Evolutionary conservation across 2,888 invertebrate species (phyloP), one percentile per base, ranked within the genome.

Genomic region (Pachydiplax longipennis): DNA sequence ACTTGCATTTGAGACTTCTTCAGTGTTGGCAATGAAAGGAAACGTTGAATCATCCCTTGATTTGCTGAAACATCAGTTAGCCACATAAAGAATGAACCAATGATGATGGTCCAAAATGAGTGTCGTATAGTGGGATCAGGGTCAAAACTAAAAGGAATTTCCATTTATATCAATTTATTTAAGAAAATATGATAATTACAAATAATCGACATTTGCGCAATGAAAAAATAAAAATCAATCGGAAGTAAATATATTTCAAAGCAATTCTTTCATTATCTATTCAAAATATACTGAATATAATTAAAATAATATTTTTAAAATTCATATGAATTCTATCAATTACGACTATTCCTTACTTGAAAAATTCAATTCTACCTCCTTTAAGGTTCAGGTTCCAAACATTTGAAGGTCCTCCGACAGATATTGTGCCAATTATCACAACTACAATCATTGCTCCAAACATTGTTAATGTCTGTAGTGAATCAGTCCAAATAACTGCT

Each of bases 41-140:
- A 97, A 92, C 98, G 94, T 93, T 98, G 98, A 2, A 98, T 97
- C 97, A 98, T 97, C 0, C 97, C 97, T 94, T 98, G 98, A 93
- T 98, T 98, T 15, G 97, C 97, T 0, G 97, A 97, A 93, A 97
- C 97, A 0, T 97, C 96, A 0, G 97, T 97, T 91, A 97, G 94
- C 97, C 97, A 97, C 92, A 96, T 96, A 92, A 98, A 96, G 93
- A 96, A 97, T 93, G 97, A 97, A 6, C 98, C 98, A 90, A 97
- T 94, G 0, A 96, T 95, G 0, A 97, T 96, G 0, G 96, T 95
- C 98, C 98, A 98, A 92, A 98, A 96, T 0, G 97, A 97, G 93
- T 98, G 97, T 8, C 98, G 95, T 31, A 96, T 96, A 10, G 97
- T 95, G 15, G 97, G 98, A 94, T 97, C 97, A 90, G 96, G 95